Conservation (phyloP, 2,113 vertebrate genomes). For the Jacana jacana region DNA sequence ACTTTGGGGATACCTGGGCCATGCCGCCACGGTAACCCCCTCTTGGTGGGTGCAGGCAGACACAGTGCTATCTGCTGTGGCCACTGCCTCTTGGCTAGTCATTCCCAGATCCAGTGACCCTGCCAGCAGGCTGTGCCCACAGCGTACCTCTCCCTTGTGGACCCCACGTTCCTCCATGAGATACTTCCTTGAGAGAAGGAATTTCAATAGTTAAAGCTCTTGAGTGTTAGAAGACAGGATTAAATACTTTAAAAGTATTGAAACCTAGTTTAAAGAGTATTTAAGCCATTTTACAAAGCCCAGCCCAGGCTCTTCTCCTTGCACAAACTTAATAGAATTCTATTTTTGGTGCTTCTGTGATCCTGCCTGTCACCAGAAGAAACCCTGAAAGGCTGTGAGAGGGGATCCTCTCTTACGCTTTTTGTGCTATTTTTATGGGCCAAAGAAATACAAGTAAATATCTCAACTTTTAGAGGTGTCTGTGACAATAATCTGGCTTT, state of each 20-base stretch:
- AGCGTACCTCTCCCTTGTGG: background rate
- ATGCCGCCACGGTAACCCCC: background rate
- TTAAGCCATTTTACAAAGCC: background rate
- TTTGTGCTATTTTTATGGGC: background rate
- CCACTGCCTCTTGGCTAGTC: background rate
- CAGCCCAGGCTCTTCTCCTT: background rate
- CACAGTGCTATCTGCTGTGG: accelerated
- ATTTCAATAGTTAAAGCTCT: background rate
- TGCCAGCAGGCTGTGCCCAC: accelerated
- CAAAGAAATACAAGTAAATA: background rate
- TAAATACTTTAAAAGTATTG: background rate
- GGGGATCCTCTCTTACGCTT: background rate
- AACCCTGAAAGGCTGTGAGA: background rate
- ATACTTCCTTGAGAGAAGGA: background rate
- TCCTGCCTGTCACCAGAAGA: background rate
- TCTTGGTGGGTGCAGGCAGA: background rate
- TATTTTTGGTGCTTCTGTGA: background rate
- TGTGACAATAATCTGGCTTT: background rate
- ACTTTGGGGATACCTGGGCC: background rate
- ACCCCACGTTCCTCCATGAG: background rate
- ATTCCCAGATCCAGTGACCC: accelerated
- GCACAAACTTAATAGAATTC: background rate
- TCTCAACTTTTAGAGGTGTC: background rate
- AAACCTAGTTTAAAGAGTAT: background rate
- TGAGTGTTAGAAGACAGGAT: background rate